Conservation (phyloP, 2,797 vertebrate species). For the Melanogrammus aeglefinus region DNA sequence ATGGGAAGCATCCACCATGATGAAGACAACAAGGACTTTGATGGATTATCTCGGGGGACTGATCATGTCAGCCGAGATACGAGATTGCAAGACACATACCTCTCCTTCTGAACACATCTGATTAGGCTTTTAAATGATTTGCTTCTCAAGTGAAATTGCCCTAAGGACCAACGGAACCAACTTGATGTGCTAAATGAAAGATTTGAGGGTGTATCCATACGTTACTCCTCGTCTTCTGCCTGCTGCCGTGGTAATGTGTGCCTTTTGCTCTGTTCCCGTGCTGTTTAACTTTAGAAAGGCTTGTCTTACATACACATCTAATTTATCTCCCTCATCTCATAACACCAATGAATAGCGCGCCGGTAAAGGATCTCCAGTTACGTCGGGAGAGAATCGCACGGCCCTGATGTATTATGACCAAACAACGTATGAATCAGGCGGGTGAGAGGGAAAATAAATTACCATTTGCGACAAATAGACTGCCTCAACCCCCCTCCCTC, state of each 20-base stretch:
- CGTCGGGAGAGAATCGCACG: conserved; percentile 59
- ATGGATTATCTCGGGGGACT: conserved; percentile 65
- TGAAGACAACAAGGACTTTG: conserved; percentile 62
- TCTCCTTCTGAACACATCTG: conserved; percentile 62
- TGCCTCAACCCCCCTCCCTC: conserved; percentile 46
- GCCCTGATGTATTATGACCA: conserved; percentile 63
- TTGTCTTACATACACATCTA: conserved; percentile 15
- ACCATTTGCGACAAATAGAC: conserved; percentile 47
- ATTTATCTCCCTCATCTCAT: not conserved
- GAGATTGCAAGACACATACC: conserved; percentile 55
- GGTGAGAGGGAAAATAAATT: conserved; percentile 64
- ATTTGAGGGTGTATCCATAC: not conserved
- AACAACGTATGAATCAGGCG: conserved; percentile 65
- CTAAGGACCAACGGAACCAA: conserved; percentile 40
- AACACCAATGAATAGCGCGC: conserved; percentile 38
- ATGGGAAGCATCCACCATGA: conserved; percentile 53
- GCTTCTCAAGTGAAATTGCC: conserved; percentile 49
- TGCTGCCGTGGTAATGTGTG: conserved; percentile 28
- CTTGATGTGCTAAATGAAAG: conserved; percentile 35
- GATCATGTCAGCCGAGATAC: conserved; percentile 61
- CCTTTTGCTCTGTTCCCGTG: conserved; percentile 9
- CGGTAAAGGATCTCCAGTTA: conserved; percentile 49
- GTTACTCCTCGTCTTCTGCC: conserved; percentile 18
- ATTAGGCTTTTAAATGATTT: conserved; percentile 62
- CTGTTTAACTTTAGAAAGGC: conserved; percentile 40